These are phyloP conservation scores for Cyrtorhinus lividipennis DNA, from an alignment of 1,140 invertebrate genomes.

Conservation along the genomic window DNA sequence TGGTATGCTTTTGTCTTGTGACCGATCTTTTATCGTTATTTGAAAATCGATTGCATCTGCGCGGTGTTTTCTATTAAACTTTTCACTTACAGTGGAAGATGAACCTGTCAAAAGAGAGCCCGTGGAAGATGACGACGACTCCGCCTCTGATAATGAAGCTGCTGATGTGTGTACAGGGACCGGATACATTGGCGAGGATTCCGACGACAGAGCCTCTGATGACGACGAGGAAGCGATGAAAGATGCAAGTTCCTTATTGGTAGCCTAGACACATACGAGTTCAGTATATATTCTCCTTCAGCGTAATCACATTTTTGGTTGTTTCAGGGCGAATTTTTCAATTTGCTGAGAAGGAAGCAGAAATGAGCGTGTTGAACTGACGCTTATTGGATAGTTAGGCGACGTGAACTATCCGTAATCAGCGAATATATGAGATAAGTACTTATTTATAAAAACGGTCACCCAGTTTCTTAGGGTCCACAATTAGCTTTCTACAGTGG, in stretches of 20 bases:
- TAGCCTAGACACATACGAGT: no score
- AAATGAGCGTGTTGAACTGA: no score
- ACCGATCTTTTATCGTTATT: background rate
- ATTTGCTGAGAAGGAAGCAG: no score
- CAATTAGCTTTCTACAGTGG: no score
- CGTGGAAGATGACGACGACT: background rate
- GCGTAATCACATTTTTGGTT: no score
- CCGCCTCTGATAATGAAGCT: background rate
- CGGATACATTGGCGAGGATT: background rate
- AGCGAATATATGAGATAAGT: no score
- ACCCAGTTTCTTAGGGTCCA: no score
- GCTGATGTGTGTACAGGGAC: background rate
- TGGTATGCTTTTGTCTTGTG: background rate
- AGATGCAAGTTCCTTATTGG: constrained; percentile 8
- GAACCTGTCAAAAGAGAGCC: background rate
- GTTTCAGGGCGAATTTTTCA: no score
- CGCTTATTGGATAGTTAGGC: no score
- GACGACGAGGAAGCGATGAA: constrained; percentile 6
- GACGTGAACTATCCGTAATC: no score
- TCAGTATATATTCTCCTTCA: no score
- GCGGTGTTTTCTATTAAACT: background rate
- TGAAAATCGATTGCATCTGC: background rate
- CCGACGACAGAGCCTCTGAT: constrained; percentile 16
- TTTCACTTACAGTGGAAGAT: background rate
- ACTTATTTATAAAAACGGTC: no score